Base-by-base conservation (phyloP, 2,113 vertebrate genomes). In the Malurus elegans region DNA sequence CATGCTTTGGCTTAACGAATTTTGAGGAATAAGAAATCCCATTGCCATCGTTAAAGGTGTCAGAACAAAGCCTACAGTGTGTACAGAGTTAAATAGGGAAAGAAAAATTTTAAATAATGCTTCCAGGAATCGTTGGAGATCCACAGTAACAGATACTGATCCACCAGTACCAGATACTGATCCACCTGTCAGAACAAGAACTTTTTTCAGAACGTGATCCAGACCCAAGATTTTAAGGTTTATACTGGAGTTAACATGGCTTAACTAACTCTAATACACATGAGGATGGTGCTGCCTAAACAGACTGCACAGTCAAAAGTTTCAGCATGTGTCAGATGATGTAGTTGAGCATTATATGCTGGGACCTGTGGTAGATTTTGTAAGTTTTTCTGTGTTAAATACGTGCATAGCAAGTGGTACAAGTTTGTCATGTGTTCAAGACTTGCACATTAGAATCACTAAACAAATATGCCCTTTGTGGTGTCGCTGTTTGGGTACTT, bases 31-130 rank as follows among this genome's bases (percentile, higher is more conserved):
- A 70, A 56, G 51, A 80, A 73, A 70, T 18, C 28, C 4, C 1
- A 24, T 62, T 76, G 12, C 10, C 13, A 19, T 58, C 8, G 4
- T 62, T 73, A 73, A 85, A 79, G 0, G 0, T 42, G 23, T 36
- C 17, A 34, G 21, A 48, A 25, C 10, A 36, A 75, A 51, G 8
- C 14, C 32, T 56, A 32, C 14, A 58, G 20, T 25, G 7, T 2
- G 1, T 26, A 53, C 15, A 44, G 2, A 0, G 0, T 50, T 57
- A 83, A 38, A 38, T 11, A 38, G 38, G 38, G 38, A 11, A 38
- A 38, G 38, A 38, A 10, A 11, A 38, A 38, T 38, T 38, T 38
- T 38, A 38, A 38, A 38, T 38, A 38, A 38, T 38, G 38, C 38
- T 38, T 38, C 10, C 38, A 38, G 10, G 38, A 38, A 38, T 11